Evolutionary conservation across 2,797 vertebrate species (phyloP), one percentile per base, ranked within the genome.

Genomic region (Microcaecilia unicolor): DNA sequence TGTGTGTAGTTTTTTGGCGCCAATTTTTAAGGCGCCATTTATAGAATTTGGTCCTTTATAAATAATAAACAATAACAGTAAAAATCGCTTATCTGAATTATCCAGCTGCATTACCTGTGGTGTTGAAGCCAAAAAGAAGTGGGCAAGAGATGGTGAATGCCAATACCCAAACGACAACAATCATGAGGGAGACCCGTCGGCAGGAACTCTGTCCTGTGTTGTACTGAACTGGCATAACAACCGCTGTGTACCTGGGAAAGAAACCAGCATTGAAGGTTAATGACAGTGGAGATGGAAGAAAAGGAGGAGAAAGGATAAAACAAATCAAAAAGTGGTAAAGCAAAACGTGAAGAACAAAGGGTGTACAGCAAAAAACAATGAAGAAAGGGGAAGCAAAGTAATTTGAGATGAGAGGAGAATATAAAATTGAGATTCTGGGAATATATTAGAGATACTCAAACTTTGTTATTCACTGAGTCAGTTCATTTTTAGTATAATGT

Each of bases 81-180:
- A n/a, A n/a, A n/a, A n/a, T n/a, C n/a, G n/a, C n/a, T n/a, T n/a
- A n/a, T n/a, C n/a, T n/a, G n/a, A n/a, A n/a, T n/a, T n/a, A n/a
- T 18, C n/a, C n/a, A 23, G 34, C 22, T n/a, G 5, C 19, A 16
- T 80, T 70, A 97, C 93, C 92, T 91, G 93, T 93, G 28, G 91
- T 97, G 66, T 96, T 97, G 74, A 93, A 89, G 54, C 93, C 92
- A 28, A 97, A 93, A 54, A 97, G 76, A 41, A 96, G 85, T 28
- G 93, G 93, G 50, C 90, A 95, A 4, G 93, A 97, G 37, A 97
- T 91, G 0, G 90, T 71, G 0, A 97, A 95, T 0, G 92, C 90
- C 55, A 96, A 64, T 28, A 93, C 70, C 93, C 93, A 97, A 33
- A 95, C 92, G 0, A 76, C 44, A 8, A 77, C 67, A 6, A 96